Conservation (phyloP, 2,797 vertebrate species). For the Enteromius paludinosus region DNA sequence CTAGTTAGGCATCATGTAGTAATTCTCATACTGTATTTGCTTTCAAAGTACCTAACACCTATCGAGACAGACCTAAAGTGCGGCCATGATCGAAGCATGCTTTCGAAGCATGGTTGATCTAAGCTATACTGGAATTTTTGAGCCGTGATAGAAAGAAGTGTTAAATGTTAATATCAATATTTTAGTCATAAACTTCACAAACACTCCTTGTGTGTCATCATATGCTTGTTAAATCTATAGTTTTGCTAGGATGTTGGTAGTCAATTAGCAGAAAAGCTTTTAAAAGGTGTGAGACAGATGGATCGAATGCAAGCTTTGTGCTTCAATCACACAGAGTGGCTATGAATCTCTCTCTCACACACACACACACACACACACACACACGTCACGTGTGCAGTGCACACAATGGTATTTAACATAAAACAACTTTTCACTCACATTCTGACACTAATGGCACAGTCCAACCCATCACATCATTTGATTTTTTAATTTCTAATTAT, state of each 20-base stretch:
- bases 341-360: conserved; percentile 94
- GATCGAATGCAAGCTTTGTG: conserved; percentile 92
- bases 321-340: conserved; percentile 98
- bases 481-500: not conserved
- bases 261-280: conserved; percentile 98
- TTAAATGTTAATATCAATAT: conserved; percentile 1
- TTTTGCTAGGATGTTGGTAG: conserved; percentile 81
- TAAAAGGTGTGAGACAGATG: conserved; percentile 94
- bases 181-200: not conserved
- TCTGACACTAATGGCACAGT: not conserved
- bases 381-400: not conserved
- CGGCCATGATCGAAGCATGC: not conserved
- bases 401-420: not conserved
- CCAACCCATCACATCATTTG: not conserved
- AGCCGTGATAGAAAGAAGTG: not conserved
- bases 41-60: not conserved
- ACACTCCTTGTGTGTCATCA: not conserved
- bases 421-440: not conserved
- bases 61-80: not conserved
- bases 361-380: conserved; percentile 12
- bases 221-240: conserved; percentile 87
- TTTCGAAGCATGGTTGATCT: not conserved
- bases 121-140: not conserved
- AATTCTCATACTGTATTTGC: conserved; percentile 6
- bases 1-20: conserved; percentile 7